Percentiles rank a stretch among this genome's conserved stretches.
Evolutionary conservation across 2,888 invertebrate species (phyloP).

Genomic region (Papilio protenor): DNA sequence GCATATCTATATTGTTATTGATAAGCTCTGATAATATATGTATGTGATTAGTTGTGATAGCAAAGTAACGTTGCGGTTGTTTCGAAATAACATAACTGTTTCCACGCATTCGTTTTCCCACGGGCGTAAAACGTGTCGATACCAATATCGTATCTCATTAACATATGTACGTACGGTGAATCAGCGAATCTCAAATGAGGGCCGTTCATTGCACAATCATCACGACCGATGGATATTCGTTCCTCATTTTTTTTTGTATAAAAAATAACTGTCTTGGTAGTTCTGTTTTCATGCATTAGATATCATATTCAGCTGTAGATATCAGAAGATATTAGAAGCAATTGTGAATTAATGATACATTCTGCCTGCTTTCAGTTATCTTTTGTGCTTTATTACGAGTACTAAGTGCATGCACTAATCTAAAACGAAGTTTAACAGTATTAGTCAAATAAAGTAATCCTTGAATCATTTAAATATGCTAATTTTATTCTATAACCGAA

Average conservation of each 20-base stretch:
- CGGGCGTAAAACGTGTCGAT: constrained; percentile 67
- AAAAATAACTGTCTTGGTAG: background rate
- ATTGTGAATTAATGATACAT: background rate
- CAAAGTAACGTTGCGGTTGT: constrained; percentile 21
- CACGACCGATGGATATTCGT: background rate
- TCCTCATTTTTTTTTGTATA: background rate
- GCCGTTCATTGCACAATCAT: constrained; percentile 29
- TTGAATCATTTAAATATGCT: no score
- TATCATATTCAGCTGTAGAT: no score
- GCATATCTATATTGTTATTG: constrained; percentile 13
- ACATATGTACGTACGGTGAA: constrained; percentile 61
- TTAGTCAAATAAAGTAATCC: no score
- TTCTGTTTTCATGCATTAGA: no score
- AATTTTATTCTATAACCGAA: no score
- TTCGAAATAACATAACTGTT: constrained; percentile 46
- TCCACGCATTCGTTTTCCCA: constrained; percentile 71
- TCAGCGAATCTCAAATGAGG: constrained; percentile 45
- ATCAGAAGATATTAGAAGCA: background rate
- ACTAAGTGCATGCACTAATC: background rate
- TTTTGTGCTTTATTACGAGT: background rate
- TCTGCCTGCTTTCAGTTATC: no score
- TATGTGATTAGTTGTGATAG: background rate
- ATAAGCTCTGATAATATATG: constrained; percentile 7
- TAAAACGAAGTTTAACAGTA: no score
- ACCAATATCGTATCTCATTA: constrained; percentile 60